Evolutionary conservation across 2,113 vertebrate species (phyloP).

Genomic region (Percina caprodes): DNA sequence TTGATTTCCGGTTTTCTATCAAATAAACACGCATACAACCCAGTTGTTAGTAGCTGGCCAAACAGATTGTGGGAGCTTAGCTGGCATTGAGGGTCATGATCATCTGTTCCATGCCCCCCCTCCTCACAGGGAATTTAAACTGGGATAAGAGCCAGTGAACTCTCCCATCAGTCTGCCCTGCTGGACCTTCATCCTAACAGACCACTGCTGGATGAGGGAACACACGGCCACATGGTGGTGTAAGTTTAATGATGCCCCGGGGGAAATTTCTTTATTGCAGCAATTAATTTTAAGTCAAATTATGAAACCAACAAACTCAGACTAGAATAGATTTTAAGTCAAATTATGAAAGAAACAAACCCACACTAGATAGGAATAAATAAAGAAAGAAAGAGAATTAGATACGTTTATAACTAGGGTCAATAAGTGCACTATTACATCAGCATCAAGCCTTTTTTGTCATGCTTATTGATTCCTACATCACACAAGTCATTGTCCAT

Average conservation of each 20-base stretch:
- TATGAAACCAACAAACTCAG: neutral
- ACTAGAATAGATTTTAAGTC: slow-evolving; percentile 10
- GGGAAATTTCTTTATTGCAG: slow-evolving; percentile 20
- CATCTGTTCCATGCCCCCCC: neutral
- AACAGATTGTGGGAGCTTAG: slow-evolving; percentile 50
- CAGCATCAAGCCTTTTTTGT: neutral
- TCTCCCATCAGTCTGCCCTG: slow-evolving; percentile 11
- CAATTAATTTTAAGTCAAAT: slow-evolving; percentile 18
- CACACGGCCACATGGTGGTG: slow-evolving; percentile 3
- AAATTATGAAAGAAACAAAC: slow-evolving; percentile 4
- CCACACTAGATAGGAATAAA: neutral
- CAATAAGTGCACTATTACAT: neutral
- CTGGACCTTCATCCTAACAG: slow-evolving; percentile 25
- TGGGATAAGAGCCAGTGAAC: slow-evolving; percentile 30
- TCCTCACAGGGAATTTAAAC: neutral
- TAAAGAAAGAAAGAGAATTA: neutral
- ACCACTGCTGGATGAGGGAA: slow-evolving; percentile 18
- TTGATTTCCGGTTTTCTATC: slow-evolving; percentile 15
- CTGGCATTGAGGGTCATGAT: slow-evolving; percentile 15
- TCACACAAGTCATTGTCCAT: neutral
- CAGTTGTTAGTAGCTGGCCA: slow-evolving; percentile 31
- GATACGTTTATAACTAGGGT: neutral
- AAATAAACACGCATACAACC: neutral
- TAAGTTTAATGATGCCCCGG: slow-evolving; percentile 17
- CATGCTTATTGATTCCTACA: neutral